Conservation (phyloP, 2,113 vertebrate species). For the Colistium nudipinnis region DNA sequence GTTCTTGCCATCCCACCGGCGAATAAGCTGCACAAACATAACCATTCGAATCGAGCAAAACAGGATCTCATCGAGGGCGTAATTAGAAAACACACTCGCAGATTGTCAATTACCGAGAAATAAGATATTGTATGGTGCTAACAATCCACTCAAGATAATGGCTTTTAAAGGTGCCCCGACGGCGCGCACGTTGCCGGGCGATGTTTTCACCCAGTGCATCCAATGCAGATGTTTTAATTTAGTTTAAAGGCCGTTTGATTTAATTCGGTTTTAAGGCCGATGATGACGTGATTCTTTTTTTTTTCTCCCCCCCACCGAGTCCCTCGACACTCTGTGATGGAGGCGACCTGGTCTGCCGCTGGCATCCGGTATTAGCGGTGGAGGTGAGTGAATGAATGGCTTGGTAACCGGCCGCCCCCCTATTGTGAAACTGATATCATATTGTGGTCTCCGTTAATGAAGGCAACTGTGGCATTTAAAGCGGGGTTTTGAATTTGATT, state of each 20-base stretch:
- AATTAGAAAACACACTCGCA: no score
- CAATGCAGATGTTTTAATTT: no score
- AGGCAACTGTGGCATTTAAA: slow-evolving; percentile 76
- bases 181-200: no score
- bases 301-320: not conserved
- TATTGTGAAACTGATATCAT: slow-evolving; percentile 48
- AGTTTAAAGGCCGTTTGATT: slow-evolving; percentile 20
- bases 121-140: no score
- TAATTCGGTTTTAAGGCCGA: slow-evolving; percentile 8
- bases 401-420: slow-evolving; percentile 35
- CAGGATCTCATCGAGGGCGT: no score
- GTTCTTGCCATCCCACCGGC: no score
- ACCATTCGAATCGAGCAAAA: no score
- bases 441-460: slow-evolving; percentile 68
- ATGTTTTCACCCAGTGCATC: no score
- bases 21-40: no score
- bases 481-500: slow-evolving; percentile 65
- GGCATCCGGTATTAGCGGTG: slow-evolving; percentile 25
- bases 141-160: no score
- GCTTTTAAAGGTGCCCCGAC: no score
- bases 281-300: slow-evolving; percentile 11
- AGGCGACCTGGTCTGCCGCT: slow-evolving; percentile 28
- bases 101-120: no score
- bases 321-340: slow-evolving; percentile 16
- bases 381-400: slow-evolving; percentile 50